Percentiles rank a stretch among this genome's conserved stretches.
Evolutionary conservation across 2,113 vertebrate species (phyloP).

Genomic region (Mesembrinibis cayennensis): DNA sequence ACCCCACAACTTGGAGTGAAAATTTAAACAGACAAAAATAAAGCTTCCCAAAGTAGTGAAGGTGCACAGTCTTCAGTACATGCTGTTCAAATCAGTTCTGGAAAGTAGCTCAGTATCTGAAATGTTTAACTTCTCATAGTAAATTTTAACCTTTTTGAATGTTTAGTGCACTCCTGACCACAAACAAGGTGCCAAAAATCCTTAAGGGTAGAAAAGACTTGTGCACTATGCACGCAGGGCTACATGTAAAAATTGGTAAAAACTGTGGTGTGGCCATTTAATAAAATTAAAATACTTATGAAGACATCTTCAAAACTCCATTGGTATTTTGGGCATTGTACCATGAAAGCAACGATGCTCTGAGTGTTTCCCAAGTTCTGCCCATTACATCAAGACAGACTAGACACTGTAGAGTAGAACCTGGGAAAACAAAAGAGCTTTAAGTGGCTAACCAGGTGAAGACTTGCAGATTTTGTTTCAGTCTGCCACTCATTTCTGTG

Average conservation of each 20-base stretch:
- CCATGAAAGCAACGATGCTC: accelerated
- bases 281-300: not conserved
- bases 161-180: not conserved
- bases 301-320: not conserved
- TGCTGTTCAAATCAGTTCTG: not conserved
- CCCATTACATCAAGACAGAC: not conserved
- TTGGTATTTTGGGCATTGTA: not conserved
- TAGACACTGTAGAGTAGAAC: not conserved
- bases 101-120: not conserved
- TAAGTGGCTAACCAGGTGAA: not conserved
- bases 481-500: accelerated
- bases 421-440: not conserved
- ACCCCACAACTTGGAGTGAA: not conserved
- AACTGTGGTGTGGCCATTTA: not conserved
- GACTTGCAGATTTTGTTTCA: not conserved
- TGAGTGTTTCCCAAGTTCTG: not conserved
- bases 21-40: not conserved
- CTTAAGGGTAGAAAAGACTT: not conserved
- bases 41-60: not conserved
- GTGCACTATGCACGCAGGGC: not conserved
- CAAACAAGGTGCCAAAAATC: not conserved
- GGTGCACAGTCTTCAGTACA: not conserved
- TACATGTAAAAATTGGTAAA: not conserved
- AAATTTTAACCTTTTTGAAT: conserved; percentile 25
- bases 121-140: conserved; percentile 28